Percentiles rank a stretch among this genome's conserved stretches.
phyloP scores from a whole-genome alignment of 2,113 vertebrate species.

The Procavia capensis region DNA sequence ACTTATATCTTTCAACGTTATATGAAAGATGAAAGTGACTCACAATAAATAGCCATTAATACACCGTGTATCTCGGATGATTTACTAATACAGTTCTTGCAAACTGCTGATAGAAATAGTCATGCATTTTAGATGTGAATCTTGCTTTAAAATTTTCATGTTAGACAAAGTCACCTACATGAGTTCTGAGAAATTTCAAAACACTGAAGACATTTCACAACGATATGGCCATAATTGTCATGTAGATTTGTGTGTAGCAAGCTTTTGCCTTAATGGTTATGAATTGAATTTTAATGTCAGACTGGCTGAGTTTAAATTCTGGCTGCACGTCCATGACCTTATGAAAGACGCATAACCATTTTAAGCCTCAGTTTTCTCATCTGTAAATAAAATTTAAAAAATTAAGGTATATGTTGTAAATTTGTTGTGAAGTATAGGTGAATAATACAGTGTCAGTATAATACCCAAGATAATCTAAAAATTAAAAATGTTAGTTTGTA shows the following conservation, averaged over 20 bases:
- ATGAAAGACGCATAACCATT: neutral
- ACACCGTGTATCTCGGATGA: neutral
- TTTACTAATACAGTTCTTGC: constrained; percentile 1
- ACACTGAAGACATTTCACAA: neutral
- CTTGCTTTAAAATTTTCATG: constrained; percentile 19
- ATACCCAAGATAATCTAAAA: neutral
- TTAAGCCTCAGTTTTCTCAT: neutral
- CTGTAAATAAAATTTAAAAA: neutral
- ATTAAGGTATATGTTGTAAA: neutral
- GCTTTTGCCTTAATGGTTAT: neutral
- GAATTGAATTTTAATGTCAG: neutral
- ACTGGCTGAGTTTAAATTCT: neutral
- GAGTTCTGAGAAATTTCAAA: neutral
- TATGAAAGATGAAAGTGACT: constrained; percentile 39
- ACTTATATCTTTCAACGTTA: neutral
- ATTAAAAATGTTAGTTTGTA: neutral
- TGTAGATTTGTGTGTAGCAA: neutral
- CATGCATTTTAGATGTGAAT: constrained; percentile 4
- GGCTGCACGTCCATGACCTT: neutral
- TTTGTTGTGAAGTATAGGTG: neutral
- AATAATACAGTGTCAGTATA: neutral
- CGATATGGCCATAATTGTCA: neutral
- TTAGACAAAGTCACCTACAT: neutral
- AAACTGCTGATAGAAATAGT: constrained; percentile 40
- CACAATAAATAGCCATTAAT: constrained; percentile 23